These are phyloP conservation scores for Lerista edwardsae DNA, from an alignment of 2,797 vertebrate species.

Conservation along the genomic window DNA sequence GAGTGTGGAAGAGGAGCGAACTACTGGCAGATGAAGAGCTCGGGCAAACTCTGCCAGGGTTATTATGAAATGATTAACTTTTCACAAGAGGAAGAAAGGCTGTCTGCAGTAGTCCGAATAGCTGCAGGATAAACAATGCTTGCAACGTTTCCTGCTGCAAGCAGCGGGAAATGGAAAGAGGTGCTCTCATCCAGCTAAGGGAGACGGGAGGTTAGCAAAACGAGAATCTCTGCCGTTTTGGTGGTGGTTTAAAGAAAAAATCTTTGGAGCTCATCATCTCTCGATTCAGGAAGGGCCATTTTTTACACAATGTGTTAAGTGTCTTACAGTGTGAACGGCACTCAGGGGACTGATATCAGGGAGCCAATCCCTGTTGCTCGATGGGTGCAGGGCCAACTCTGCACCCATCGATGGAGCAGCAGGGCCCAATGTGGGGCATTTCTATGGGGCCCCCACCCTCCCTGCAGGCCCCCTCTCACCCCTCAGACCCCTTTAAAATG, in stretches of 20 bases:
- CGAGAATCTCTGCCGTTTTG: background rate
- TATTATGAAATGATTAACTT: conserved; percentile 39
- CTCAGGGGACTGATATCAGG: background rate
- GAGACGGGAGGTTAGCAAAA: background rate
- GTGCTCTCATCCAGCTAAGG: fast-evolving
- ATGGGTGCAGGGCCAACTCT: too few species aligned
- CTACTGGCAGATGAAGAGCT: conserved; percentile 7
- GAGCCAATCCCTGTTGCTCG: too few species aligned
- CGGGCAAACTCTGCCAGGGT: conserved; percentile 36
- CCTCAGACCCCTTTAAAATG: too few species aligned
- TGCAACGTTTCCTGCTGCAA: conserved; percentile 7
- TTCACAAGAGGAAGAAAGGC: conserved; percentile 8
- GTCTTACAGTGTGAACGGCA: background rate
- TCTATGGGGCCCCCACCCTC: too few species aligned
- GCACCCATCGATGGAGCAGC: too few species aligned
- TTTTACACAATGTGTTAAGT: background rate
- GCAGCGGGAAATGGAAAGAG: background rate
- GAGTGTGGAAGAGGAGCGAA: background rate
- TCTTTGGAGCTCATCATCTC: background rate
- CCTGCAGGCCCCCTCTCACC: too few species aligned
- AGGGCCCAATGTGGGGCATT: too few species aligned
- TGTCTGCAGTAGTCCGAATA: background rate
- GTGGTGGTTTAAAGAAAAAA: background rate
- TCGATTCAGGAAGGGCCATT: background rate
- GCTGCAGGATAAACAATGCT: conserved; percentile 7